These are phyloP conservation scores for Eucera pruinosa DNA, from an alignment of 2,888 invertebrate species.

Conservation along the genomic window DNA sequence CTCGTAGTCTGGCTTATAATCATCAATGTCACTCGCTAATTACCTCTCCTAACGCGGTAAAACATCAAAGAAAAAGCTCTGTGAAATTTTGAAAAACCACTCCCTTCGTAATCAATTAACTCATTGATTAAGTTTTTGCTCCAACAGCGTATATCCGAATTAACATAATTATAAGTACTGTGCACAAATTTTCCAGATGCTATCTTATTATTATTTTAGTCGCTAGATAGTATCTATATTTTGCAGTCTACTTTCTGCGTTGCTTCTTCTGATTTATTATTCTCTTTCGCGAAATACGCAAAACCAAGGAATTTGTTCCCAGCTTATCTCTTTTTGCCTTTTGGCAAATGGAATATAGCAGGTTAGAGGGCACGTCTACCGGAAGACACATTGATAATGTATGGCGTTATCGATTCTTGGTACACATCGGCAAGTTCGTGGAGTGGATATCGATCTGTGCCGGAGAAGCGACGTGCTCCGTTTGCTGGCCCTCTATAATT, in stretches of 20 bases:
- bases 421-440: conserved; percentile 47
- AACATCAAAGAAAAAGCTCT: background rate
- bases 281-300: too few species aligned
- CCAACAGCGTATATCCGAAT: background rate
- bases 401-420: conserved; percentile 60
- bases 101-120: background rate
- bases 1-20: conserved; percentile 17
- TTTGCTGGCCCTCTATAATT: conserved; percentile 61
- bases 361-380: conserved; percentile 29
- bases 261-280: too few species aligned
- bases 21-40: conserved; percentile 26
- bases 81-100: background rate
- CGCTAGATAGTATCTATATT: too few species aligned
- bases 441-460: conserved; percentile 61
- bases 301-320: too few species aligned
- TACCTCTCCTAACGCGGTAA: background rate
- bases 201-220: too few species aligned
- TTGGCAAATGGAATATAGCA: too few species aligned
- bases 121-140: background rate
- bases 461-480: conserved; percentile 49
- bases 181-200: background rate
- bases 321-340: too few species aligned
- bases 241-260: too few species aligned
- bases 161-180: background rate
- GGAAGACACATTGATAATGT: conserved; percentile 62